Base-by-base conservation (phyloP, 1,140 invertebrate genomes). In the Globodera ellingtonae region DNA sequence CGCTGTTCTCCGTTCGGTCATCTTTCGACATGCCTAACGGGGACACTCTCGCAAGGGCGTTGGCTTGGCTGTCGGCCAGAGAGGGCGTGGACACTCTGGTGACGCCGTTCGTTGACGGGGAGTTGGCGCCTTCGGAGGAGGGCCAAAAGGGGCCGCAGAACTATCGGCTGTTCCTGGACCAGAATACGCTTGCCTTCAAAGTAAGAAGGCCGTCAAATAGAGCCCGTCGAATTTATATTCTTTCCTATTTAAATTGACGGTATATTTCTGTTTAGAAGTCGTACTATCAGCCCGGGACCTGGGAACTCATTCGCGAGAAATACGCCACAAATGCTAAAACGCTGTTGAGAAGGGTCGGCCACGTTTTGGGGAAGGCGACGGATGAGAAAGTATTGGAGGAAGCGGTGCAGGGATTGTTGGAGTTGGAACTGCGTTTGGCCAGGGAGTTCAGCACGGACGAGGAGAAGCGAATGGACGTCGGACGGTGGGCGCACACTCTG, bases 351-450 rank as follows among this genome's bases (percentile, higher is more conserved):
- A 65, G n/a, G n/a, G n/a, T 15, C 59, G n/a, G 59, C 59, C 59
- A 13, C 59, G 2, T 65, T 65, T 21, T 65, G 59, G 59, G 59
- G 13, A 65, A 65, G 59, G 13, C 67, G n/a, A 67, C 85, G 10
- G 78, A 86, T 50, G 47, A 50, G 48, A 77, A 5, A 1, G 52
- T 70, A 6, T 66, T 86, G 24, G 46, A 24, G 2, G 70, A 81
- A 2, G 85, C 86, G 59, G 72, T 82, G 35, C n/a, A 83, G 9
- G 84, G 65, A 1, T 70, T 86, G 5, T 56, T 86, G 9, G 50
- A 87, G n/a, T 62, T 86, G 56, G 85, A 86, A 50, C 77, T 83
- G 15, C 13, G 56, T 15, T 72, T 86, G 6, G 85, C 85, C 13
- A 86, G 24, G 0, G 76, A 78, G 7, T 81, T 87, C 70, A 84